Base-by-base conservation (phyloP, 2,797 vertebrate genomes). In the Poecilia picta region DNA sequence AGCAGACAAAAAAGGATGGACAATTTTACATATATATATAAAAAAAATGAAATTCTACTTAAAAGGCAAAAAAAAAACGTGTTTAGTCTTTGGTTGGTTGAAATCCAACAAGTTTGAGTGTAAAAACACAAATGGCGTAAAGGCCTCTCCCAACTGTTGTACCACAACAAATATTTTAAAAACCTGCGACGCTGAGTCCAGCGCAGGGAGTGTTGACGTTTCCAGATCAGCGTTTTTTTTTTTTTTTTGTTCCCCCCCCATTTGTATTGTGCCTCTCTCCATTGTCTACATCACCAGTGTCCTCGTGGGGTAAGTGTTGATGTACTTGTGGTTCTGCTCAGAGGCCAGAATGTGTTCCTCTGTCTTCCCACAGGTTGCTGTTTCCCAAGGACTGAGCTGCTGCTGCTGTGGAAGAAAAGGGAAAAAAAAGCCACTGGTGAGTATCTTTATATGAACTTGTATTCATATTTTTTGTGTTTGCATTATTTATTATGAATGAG, bases 61-160 rank as follows among this genome's bases (percentile, higher is more conserved):
- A 86, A 90, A 92, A 85, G 36, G 77, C 94, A 16, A 13, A 64
- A 64, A 23, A 25, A 55, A 57, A 33, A 72, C 25, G 4, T 13
- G 20, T 76, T 81, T 85, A 94, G 93, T 97, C 96, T 97, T 97
- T 97, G 96, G 97, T 97, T 96, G 96, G 94, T 95, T 95, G 95
- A 97, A 96, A 97, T 97, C 96, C 94, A 96, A 96, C 95, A 88
- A 93, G 95, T 96, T 96, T 96, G 94, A 95, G 96, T 92, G 91
- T 93, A 95, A 95, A 96, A 95, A 96, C 95, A 96, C 93, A 92
- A 92, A 93, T 95, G 89, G 96, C 96, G 94, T 95, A 88, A 93
- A 70, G 95, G 97, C 97, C 95, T 96, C 96, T 98, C 97, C 97
- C 97, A 97, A 97, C 96, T 98, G 96, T 97, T 98, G 97, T 98